These are phyloP conservation scores for Gambusia holbrooki DNA, from an alignment of 2,113 vertebrate genomes.

Conservation along the genomic window DNA sequence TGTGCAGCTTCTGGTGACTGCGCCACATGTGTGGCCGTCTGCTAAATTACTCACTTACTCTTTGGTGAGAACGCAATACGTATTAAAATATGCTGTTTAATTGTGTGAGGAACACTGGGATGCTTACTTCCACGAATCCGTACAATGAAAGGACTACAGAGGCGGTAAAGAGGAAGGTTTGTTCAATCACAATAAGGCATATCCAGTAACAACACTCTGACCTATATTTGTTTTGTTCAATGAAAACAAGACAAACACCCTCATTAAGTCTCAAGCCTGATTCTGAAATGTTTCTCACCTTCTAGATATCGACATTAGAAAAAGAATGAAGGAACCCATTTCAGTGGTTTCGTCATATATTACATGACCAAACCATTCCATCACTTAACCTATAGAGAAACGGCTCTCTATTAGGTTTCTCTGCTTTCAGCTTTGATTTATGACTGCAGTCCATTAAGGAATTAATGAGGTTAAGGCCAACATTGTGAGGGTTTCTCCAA, in stretches of 20 bases:
- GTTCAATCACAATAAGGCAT: not conserved
- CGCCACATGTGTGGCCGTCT: slow-evolving; percentile 52
- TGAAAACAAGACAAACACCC: slow-evolving; percentile 9
- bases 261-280: slow-evolving; percentile 9
- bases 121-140: not conserved
- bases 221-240: slow-evolving; percentile 40
- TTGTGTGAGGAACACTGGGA: slow-evolving; percentile 1
- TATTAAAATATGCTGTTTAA: slow-evolving; percentile 18
- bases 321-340: slow-evolving; percentile 23
- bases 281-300: slow-evolving; percentile 21
- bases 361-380: slow-evolving; percentile 61
- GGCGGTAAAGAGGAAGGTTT: not conserved
- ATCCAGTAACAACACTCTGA: slow-evolving; percentile 21
- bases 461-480: slow-evolving; percentile 57
- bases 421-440: slow-evolving; percentile 70
- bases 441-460: slow-evolving; percentile 58
- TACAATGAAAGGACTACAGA: not conserved
- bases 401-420: slow-evolving; percentile 49
- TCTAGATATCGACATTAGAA: slow-evolving; percentile 17
- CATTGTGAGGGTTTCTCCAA: slow-evolving; percentile 13
- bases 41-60: slow-evolving; percentile 42
- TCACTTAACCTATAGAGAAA: slow-evolving; percentile 70
- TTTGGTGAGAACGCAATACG: slow-evolving; percentile 26
- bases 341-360: slow-evolving; percentile 42
- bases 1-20: slow-evolving; percentile 66